Evolutionary conservation across 1,140 invertebrate genomes (phyloP), one percentile per base, ranked within the genome.

Genomic region (Ceratitis capitata): DNA sequence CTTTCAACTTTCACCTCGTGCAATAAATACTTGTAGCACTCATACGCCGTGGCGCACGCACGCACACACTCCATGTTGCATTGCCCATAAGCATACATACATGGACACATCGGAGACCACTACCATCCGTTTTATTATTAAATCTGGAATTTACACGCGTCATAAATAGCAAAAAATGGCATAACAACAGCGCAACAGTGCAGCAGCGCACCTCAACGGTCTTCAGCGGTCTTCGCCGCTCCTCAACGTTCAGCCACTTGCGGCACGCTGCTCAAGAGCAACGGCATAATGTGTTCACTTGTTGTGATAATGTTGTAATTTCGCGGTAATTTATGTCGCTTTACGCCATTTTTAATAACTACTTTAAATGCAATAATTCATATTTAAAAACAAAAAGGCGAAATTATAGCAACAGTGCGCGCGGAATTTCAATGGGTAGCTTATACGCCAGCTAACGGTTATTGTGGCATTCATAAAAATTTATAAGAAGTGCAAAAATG

Each of bases 321-420:
- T 45, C 23, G 39, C n/a, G 9, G 69, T 78, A 78, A 78, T 78
- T 78, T 78, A 78, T 45, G 69, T 45, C 69, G 42, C 39, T 78
- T 23, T 78, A 26, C 23, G 51, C 6, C n/a, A 19, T 78, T 78
- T 19, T 39, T 78, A 42, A 78, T 78, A 35, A 42, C 39, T 35
- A 78, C 26, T 78, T 78, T 78, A 45, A 78, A 78, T 78, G n/a
- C 69, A 78, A 12, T 78, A 78, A 78, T 78, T 78, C 23, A 39
- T 78, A 35, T 14, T 16, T 64, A 3, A 47, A 78, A 78, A 16
- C 16, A 78, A 12, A 78, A 78, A 78, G 19, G 0, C 3, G 45
- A 3, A 45, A 78, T 12, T 45, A 35, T 42, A 47, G 39, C 35
- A 78, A 45, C 39, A 78, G 45, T 45, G 45, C n/a, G 7, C 35